Percentiles rank a stretch among this genome's conserved stretches.
phyloP scores from a whole-genome alignment of 2,888 invertebrate genomes.

The Sphinx pinastri region DNA sequence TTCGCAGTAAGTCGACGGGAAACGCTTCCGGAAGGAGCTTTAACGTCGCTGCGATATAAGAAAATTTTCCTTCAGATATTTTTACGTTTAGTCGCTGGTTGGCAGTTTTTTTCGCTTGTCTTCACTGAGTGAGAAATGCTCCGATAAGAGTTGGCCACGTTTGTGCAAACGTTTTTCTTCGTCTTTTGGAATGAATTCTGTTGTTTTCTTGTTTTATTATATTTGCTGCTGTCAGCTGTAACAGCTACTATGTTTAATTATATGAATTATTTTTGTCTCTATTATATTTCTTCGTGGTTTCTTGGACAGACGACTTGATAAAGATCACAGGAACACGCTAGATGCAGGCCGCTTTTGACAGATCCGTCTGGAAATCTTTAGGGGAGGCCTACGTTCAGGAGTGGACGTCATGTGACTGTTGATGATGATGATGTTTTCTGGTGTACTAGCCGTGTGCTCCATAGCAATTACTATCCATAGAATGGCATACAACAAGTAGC shows the following conservation, averaged over 20 bases:
- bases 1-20: constrained; percentile 12
- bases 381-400: too few relatives aligned
- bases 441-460: too few relatives aligned
- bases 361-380: too few relatives aligned
- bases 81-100: neutral
- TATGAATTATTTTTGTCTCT: neutral
- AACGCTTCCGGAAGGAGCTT: constrained; percentile 15
- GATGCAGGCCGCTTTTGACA: too few relatives aligned
- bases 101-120: constrained; percentile 8
- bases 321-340: too few relatives aligned
- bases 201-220: neutral
- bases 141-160: constrained; percentile 17
- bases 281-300: too few relatives aligned
- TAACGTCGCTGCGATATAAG: neutral
- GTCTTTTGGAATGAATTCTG: neutral
- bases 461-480: too few relatives aligned
- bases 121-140: constrained; percentile 6
- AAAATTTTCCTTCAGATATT: neutral
- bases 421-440: too few relatives aligned
- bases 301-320: too few relatives aligned
- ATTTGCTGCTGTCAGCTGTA: neutral
- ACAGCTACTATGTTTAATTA: neutral
- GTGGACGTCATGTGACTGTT: too few relatives aligned
- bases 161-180: constrained; percentile 11
- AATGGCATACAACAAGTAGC: too few relatives aligned